These are phyloP conservation scores for Catocala nupta DNA, from an alignment of 2,888 invertebrate genomes.

Conservation along the genomic window DNA sequence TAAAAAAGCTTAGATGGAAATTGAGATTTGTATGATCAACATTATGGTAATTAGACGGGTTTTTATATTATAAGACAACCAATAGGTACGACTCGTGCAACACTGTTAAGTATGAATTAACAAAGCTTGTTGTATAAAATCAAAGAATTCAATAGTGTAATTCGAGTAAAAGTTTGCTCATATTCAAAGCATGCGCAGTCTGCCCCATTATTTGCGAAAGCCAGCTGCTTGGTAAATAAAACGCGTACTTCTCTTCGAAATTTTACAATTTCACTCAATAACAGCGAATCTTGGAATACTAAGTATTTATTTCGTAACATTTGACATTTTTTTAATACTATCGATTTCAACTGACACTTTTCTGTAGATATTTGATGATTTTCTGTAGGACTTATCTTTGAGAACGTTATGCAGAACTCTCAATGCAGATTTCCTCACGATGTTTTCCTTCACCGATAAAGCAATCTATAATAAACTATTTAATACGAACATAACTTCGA, in stretches of 20 bases:
- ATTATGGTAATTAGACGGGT: too few species aligned
- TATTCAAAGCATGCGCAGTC: slow-evolving; percentile 67
- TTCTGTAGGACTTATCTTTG: too few species aligned
- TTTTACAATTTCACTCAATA: slow-evolving; percentile 81
- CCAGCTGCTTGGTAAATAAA: slow-evolving; percentile 71
- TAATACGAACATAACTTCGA: too few species aligned
- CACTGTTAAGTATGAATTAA: slow-evolving; percentile 23
- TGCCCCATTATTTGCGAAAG: slow-evolving; percentile 75
- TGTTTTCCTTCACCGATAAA: too few species aligned
- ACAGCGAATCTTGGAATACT: slow-evolving; percentile 67
- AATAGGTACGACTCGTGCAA: slow-evolving; percentile 22
- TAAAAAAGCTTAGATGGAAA: too few species aligned
- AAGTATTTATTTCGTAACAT: slow-evolving; percentile 59
- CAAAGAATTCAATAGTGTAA: slow-evolving; percentile 42
- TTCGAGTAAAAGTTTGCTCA: slow-evolving; percentile 67
- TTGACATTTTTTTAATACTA: slow-evolving; percentile 29
- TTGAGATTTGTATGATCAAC: too few species aligned
- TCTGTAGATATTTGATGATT: too few species aligned
- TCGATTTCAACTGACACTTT: slow-evolving; percentile 10
- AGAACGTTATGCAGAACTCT: too few species aligned
- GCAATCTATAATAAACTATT: too few species aligned
- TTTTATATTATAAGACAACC: background rate
- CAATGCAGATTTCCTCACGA: too few species aligned
- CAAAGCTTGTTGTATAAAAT: slow-evolving; percentile 44
- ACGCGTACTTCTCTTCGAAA: slow-evolving; percentile 72